phyloP scores from a whole-genome alignment of 2,888 invertebrate genomes.

The Falcaria lacertinaria region DNA sequence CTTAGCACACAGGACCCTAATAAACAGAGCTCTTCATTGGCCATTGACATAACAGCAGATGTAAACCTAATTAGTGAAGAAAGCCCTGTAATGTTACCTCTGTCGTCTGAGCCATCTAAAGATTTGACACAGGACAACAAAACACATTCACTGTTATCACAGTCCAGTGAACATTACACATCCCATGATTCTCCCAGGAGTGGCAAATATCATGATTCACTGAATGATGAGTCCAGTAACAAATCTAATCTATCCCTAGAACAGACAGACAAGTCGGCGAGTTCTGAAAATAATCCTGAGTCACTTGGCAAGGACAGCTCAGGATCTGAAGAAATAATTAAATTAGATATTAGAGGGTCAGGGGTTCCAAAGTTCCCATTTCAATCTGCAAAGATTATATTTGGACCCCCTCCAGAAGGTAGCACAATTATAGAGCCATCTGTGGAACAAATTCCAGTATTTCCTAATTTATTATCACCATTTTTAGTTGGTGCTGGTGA shows the following conservation, averaged over 20 bases:
- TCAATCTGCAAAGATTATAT: conserved; percentile 61
- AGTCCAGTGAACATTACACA: conserved; percentile 26
- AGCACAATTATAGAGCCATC: conserved; percentile 46
- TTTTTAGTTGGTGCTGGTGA: conserved; percentile 57
- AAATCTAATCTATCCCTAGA: conserved; percentile 30
- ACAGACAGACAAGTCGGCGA: conserved; percentile 28
- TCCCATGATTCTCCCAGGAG: conserved; percentile 48
- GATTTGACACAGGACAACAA: conserved; percentile 34
- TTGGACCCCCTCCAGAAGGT: conserved; percentile 67
- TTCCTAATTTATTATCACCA: conserved; percentile 59
- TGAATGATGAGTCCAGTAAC: conserved; percentile 52
- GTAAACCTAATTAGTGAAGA: conserved; percentile 61
- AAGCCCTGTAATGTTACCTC: conserved; percentile 59
- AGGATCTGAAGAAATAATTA: conserved; percentile 71
- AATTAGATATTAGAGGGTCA: conserved; percentile 69
- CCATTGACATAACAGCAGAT: conserved; percentile 52
- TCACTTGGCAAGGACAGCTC: conserved; percentile 44
- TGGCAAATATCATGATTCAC: conserved; percentile 54
- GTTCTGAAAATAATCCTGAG: conserved; percentile 27
- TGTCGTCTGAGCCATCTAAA: conserved; percentile 57
- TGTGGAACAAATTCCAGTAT: conserved; percentile 50
- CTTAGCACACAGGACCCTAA: conserved; percentile 43
- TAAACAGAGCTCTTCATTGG: conserved; percentile 56
- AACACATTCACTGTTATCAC: conserved; percentile 19
- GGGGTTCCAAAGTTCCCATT: conserved; percentile 56